Base-by-base conservation (phyloP, 2,113 vertebrate genomes). In the Rhombomys opimus region DNA sequence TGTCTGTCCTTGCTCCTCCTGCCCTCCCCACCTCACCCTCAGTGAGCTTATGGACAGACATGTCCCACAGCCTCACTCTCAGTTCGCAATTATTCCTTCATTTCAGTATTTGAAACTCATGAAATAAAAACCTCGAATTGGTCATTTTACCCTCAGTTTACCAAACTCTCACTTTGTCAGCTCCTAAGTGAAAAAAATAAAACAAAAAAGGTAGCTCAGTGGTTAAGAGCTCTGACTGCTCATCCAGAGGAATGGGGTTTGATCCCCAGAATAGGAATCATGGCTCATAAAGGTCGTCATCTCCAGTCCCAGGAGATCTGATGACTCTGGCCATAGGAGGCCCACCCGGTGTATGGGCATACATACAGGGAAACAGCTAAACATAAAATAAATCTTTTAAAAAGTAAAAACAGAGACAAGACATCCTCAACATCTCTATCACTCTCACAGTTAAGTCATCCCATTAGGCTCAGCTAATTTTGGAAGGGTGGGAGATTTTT, bases 31-130 rank as follows among this genome's bases (percentile, higher is more conserved):
- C 8, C 3, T 76, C 20, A 90, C 59, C 20, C 15, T 76, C n/a
- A 68, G 30, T 32, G 27, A 90, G 23, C 38, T 70, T 9, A 18
- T 41, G 52, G 75, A 81, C 10, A 90, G 50, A 90, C 50, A 68
- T 8, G 1, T 30, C 18, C 32, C 22, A 35, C 32, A 76, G 35
- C 82, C 9, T 1, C 46, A 46, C 46, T 46, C 46, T 0, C 0
- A 84, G n/a, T 32, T 70, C 11, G 11, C 0, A 70, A 61, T 75
- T 73, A 46, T 20, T 68, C n/a, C 57, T 81, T 88, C 22, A 8
- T 72, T 38, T 38, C 27, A 27, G 61, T 4, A 38, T 20, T 63
- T 76, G 32, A 76, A 95, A 35, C 5, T 18, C 17, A 30, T 35
- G 11, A 92, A 68, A 23, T 77, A 20, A 41, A 77, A 96, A 87